phyloP scores from a whole-genome alignment of 2,797 vertebrate species.

The Bradypodion ventrale region DNA sequence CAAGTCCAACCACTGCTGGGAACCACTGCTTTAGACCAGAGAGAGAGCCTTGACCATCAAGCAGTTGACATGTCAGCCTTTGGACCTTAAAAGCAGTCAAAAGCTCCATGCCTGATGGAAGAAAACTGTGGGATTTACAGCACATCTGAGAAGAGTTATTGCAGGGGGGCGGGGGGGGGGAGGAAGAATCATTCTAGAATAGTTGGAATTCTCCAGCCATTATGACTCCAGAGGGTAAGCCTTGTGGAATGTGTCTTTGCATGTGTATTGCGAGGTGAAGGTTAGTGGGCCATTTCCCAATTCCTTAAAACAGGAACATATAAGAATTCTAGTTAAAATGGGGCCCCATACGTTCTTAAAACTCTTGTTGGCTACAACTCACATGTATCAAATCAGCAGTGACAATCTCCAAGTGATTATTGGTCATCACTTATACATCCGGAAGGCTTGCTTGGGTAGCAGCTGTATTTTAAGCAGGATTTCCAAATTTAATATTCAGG shows the following conservation, averaged over 20 bases:
- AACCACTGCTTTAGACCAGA: background rate
- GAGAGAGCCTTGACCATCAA: background rate
- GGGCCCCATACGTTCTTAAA: background rate
- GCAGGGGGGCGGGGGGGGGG: constrained; percentile 45
- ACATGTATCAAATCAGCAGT: too few species aligned
- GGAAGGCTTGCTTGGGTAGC: background rate
- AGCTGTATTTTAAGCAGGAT: background rate
- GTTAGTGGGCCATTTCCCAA: background rate
- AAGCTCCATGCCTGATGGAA: constrained; percentile 60
- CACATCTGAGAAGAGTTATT: constrained; percentile 55
- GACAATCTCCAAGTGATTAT: background rate
- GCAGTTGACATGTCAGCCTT: background rate
- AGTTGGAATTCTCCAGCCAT: constrained; percentile 69
- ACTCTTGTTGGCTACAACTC: background rate
- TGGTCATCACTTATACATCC: background rate
- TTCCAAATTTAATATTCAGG: background rate
- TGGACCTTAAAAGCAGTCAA: constrained; percentile 47
- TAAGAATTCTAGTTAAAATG: background rate
- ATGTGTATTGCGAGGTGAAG: background rate
- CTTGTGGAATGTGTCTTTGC: constrained; percentile 51
- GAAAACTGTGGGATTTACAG: constrained; percentile 61
- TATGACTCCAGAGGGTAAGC: constrained; percentile 59
- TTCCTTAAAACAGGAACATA: background rate
- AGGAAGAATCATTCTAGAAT: constrained; percentile 68
- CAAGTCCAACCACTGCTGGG: too few species aligned